phyloP scores from a whole-genome alignment of 2,113 vertebrate species.

The Chiloscyllium plagiosum region DNA sequence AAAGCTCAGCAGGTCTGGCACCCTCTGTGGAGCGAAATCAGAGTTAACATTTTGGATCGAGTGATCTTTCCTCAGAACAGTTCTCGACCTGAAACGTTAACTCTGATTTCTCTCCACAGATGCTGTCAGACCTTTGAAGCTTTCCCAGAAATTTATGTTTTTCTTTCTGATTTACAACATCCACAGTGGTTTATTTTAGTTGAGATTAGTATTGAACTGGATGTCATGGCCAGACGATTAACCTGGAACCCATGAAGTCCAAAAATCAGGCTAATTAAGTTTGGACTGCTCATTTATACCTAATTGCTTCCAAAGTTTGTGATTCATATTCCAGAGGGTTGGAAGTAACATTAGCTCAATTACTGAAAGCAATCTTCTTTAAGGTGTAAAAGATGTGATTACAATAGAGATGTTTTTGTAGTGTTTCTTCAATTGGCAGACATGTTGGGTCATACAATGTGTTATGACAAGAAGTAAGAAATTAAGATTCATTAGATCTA shows the following conservation, averaged over 20 bases:
- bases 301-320: background rate
- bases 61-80: too few relatives aligned
- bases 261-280: background rate
- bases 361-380: background rate
- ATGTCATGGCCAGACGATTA: background rate
- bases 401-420: background rate
- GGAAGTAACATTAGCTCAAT: background rate
- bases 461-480: background rate
- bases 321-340: conserved; percentile 5
- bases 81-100: too few relatives aligned
- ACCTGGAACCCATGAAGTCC: background rate
- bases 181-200: background rate
- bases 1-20: too few relatives aligned
- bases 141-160: too few relatives aligned
- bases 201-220: background rate
- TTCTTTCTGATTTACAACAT: too few relatives aligned
- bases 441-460: background rate
- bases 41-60: too few relatives aligned
- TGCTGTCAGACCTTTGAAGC: too few relatives aligned
- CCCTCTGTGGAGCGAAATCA: too few relatives aligned
- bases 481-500: background rate
- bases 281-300: background rate
- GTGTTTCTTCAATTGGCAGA: background rate
- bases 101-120: too few relatives aligned
- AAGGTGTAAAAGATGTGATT: background rate